phyloP scores from a whole-genome alignment of 2,113 vertebrate species.

The Andinoacara biseriatus region DNA sequence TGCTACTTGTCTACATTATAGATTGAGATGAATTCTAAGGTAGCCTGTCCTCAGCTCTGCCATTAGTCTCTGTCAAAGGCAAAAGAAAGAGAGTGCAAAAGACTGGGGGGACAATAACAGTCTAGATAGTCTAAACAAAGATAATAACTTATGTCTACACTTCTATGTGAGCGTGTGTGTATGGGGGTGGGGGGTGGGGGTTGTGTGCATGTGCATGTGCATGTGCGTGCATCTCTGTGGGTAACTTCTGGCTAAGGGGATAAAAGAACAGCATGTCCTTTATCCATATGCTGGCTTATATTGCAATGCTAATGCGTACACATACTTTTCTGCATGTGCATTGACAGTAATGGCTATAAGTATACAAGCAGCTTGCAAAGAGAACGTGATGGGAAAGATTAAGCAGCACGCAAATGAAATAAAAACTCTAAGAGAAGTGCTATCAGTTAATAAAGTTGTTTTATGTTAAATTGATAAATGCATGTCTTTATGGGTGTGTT shows the following conservation, averaged over 20 bases:
- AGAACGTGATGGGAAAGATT: background rate
- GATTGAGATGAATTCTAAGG: background rate
- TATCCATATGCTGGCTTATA: conserved; percentile 37
- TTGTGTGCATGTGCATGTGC: background rate
- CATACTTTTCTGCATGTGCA: background rate
- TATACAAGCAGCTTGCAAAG: background rate
- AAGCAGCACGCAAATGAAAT: conserved; percentile 36
- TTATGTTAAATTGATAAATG: conserved; percentile 26
- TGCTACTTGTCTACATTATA: conserved; percentile 2
- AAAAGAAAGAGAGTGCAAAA: background rate
- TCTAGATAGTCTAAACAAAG: background rate
- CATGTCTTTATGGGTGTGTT: background rate
- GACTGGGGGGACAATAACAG: background rate
- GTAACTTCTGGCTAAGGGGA: conserved; percentile 58
- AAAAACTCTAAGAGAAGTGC: conserved; percentile 9
- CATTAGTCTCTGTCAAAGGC: conserved; percentile 38
- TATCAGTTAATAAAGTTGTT: conserved; percentile 23
- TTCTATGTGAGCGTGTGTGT: background rate
- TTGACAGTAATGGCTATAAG: conserved; percentile 19
- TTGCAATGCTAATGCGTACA: conserved; percentile 17
- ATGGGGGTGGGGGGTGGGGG: background rate
- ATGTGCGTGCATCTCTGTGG: conserved; percentile 18
- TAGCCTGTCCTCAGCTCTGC: background rate
- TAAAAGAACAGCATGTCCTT: conserved; percentile 36
- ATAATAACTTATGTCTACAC: conserved; percentile 23